Percentiles rank a stretch among this genome's conserved stretches.
Evolutionary conservation across 30 jellyfish, hydroid and myxozoan genomes (phyloP).

Genomic region (Turritopsis dohrnii): DNA sequence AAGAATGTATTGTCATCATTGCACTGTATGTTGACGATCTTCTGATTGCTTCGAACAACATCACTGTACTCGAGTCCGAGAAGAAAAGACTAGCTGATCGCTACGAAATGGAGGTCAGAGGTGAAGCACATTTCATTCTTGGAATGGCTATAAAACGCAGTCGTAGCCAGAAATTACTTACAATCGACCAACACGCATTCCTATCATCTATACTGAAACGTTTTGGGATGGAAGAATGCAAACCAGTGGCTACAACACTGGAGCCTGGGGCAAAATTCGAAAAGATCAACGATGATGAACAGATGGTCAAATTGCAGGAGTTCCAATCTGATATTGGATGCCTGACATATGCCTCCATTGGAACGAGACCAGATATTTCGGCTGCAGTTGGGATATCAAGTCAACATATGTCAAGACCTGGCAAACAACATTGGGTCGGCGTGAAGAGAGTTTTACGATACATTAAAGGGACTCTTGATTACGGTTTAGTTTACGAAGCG

Average conservation of each 20-base stretch:
- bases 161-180: constrained; percentile 17
- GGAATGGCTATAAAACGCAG: constrained; percentile 46
- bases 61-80: constrained; percentile 19
- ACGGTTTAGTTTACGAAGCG: constrained; percentile 20
- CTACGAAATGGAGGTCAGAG: constrained; percentile 33
- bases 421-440: constrained; percentile 39
- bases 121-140: constrained; percentile 30
- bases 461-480: constrained; percentile 37
- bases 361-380: constrained; percentile 45
- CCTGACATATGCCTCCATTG: constrained; percentile 42
- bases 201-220: constrained; percentile 32
- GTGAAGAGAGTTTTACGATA: constrained; percentile 36
- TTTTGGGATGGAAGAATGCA: constrained; percentile 41
- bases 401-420: constrained; percentile 41
- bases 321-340: constrained; percentile 19
- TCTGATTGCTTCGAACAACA: constrained; percentile 27
- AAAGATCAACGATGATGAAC: constrained; percentile 11
- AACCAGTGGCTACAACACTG: constrained; percentile 38
- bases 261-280: constrained; percentile 18
- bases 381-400: constrained; percentile 38
- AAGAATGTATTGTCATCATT: neutral
- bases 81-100: neutral
- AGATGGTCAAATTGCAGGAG: constrained; percentile 24
- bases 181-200: constrained; percentile 33
- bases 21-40: constrained; percentile 37